phyloP scores from a whole-genome alignment of 2,888 invertebrate genomes.

The Eurois occulta region DNA sequence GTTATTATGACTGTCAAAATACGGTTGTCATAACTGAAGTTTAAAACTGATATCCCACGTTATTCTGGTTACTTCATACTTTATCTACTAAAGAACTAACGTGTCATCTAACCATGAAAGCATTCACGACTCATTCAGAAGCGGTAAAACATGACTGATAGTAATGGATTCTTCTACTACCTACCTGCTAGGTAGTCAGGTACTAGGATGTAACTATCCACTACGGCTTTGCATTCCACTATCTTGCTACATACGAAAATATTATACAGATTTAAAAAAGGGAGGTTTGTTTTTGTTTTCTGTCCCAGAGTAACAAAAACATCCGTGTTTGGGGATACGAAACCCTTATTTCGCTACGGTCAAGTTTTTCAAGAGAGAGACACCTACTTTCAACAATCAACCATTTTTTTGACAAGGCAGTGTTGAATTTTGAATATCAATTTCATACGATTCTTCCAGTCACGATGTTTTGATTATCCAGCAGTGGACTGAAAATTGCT shows the following conservation, averaged over 20 bases:
- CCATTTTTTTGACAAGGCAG: neutral
- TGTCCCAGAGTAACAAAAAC: neutral
- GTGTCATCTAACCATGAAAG: slow-evolving; percentile 38
- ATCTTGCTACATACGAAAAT: slow-evolving; percentile 15
- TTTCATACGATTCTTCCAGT: neutral
- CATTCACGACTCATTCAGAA: slow-evolving; percentile 36
- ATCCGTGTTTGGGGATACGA: neutral
- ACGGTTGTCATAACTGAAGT: neutral
- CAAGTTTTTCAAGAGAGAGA: neutral
- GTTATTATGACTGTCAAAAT: neutral
- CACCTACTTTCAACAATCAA: neutral
- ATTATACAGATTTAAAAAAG: neutral
- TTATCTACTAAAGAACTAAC: slow-evolving; percentile 17
- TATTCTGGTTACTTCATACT: neutral
- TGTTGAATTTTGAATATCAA: neutral
- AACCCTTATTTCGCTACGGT: neutral
- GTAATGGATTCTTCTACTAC: slow-evolving; percentile 46
- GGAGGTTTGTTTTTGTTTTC: too few relatives aligned
- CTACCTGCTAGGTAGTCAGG: neutral
- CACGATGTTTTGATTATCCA: neutral
- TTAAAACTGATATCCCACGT: neutral
- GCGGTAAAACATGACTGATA: slow-evolving; percentile 46
- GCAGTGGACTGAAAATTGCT: neutral
- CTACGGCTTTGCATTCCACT: slow-evolving; percentile 29
- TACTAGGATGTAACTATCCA: slow-evolving; percentile 14